Percentiles rank a stretch among this genome's conserved stretches.
Conservation (phyloP, 2,888 invertebrate species). For the Alloplasta piceator region DNA sequence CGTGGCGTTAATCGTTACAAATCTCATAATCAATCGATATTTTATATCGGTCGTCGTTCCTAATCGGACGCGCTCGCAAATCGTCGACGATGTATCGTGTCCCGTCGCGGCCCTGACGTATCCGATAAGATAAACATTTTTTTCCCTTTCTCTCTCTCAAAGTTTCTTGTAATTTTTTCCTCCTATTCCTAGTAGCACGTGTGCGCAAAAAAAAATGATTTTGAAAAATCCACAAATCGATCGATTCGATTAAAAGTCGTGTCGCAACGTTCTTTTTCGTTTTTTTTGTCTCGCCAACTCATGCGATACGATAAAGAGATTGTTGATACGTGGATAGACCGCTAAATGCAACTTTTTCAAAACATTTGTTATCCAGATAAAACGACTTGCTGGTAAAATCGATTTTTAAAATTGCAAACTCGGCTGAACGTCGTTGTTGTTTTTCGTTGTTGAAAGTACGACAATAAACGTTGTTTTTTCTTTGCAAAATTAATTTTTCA, state of each 20-base stretch:
- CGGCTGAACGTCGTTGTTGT: too few relatives aligned
- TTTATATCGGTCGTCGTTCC: slow-evolving; percentile 64
- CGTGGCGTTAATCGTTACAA: slow-evolving; percentile 54
- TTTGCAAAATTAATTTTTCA: too few relatives aligned
- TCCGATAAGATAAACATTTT: slow-evolving; percentile 60
- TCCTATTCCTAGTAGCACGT: slow-evolving; percentile 57
- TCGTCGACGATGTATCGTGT: slow-evolving; percentile 27
- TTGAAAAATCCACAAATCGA: slow-evolving; percentile 11
- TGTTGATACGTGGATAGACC: background rate
- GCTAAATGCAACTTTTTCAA: too few relatives aligned
- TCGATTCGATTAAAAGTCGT: slow-evolving; percentile 49
- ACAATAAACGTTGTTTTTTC: too few relatives aligned
- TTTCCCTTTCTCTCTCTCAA: slow-evolving; percentile 14
- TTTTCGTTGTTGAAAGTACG: too few relatives aligned
- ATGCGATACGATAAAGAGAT: background rate
- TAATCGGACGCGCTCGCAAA: slow-evolving; percentile 23
- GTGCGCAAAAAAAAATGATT: slow-evolving; percentile 50
- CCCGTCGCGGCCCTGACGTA: slow-evolving; percentile 53
- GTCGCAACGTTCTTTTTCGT: background rate
- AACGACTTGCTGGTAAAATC: background rate
- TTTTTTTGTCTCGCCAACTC: background rate
- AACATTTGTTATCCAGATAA: background rate
- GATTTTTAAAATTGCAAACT: too few relatives aligned
- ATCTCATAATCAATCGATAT: slow-evolving; percentile 64
- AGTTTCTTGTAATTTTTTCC: slow-evolving; percentile 1